phyloP scores from a whole-genome alignment of 2,113 vertebrate genomes.

The Chlorodrepanis virens region DNA sequence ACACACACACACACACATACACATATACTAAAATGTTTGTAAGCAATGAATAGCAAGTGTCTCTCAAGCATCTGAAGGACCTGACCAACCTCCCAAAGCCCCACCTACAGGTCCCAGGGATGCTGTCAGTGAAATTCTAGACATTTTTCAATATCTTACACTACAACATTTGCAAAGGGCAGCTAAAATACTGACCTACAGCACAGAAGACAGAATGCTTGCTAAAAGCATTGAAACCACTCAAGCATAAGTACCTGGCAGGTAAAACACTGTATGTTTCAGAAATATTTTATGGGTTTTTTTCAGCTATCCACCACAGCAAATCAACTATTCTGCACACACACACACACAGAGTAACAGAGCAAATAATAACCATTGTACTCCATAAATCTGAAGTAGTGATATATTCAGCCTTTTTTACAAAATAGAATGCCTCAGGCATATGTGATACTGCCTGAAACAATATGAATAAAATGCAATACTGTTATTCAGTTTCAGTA shows the following conservation, averaged over 20 bases:
- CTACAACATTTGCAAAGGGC: neutral
- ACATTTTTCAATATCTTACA: neutral
- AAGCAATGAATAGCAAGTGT: neutral
- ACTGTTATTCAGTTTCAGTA: neutral
- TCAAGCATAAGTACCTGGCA: neutral
- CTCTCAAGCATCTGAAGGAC: neutral
- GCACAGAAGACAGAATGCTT: neutral
- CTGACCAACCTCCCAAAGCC: neutral
- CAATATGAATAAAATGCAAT: neutral
- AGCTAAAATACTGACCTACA: neutral
- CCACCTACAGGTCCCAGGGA: neutral
- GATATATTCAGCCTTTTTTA: neutral
- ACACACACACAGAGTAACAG: fast-evolving
- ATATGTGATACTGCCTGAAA: neutral
- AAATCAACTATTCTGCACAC: neutral
- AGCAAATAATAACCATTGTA: neutral
- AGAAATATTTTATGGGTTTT: neutral
- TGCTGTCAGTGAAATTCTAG: neutral
- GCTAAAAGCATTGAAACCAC: neutral
- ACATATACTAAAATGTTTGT: neutral
- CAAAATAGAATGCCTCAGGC: neutral
- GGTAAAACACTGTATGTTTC: neutral
- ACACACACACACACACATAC: neutral
- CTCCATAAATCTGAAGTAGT: neutral
- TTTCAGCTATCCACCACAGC: neutral